A percentile compares a stretch with the other conserved stretches of the same genome.
Evolutionary conservation across 2,888 invertebrate genomes (phyloP).

Genomic region (Parochlus steinenii): DNA sequence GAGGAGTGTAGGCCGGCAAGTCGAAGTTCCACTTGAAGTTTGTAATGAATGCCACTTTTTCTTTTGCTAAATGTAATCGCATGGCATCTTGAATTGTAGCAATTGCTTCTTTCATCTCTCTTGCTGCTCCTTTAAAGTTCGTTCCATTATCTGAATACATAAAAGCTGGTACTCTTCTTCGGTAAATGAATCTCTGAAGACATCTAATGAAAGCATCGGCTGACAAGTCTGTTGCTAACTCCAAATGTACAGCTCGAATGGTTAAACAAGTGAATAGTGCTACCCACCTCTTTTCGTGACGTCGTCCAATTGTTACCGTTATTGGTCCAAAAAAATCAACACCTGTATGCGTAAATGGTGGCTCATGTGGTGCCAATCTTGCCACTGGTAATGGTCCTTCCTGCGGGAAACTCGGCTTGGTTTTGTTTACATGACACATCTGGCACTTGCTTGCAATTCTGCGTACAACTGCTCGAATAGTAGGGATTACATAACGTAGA

Average conservation of each 20-base stretch:
- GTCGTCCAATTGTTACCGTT: no score
- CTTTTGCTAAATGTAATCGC: no score
- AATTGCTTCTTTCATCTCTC: no score
- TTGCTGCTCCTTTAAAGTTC: no score
- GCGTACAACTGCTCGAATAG: no score
- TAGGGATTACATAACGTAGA: no score
- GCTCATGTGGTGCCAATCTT: constrained; percentile 14
- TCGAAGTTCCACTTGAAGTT: constrained; percentile 16
- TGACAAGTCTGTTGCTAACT: constrained; percentile 17
- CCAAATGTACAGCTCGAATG: no score
- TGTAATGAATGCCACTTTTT: no score
- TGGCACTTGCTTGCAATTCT: constrained; percentile 7
- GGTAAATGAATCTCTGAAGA: constrained; percentile 12
- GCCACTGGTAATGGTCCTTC: constrained; percentile 18
- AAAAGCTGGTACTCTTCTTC: no score
- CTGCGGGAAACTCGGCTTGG: constrained; percentile 14
- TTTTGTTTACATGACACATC: constrained; percentile 10
- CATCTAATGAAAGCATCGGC: constrained; percentile 14
- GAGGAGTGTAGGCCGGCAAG: constrained; percentile 16
- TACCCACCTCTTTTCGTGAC: constrained; percentile 4
- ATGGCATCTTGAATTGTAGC: no score
- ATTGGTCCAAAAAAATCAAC: constrained; percentile 17
- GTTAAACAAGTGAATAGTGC: no score
- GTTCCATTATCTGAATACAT: no score
- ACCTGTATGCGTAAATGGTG: constrained; percentile 16